Evolutionary conservation across 1,140 invertebrate genomes (phyloP).

Genomic region (Meloidogyne floridensis): DNA sequence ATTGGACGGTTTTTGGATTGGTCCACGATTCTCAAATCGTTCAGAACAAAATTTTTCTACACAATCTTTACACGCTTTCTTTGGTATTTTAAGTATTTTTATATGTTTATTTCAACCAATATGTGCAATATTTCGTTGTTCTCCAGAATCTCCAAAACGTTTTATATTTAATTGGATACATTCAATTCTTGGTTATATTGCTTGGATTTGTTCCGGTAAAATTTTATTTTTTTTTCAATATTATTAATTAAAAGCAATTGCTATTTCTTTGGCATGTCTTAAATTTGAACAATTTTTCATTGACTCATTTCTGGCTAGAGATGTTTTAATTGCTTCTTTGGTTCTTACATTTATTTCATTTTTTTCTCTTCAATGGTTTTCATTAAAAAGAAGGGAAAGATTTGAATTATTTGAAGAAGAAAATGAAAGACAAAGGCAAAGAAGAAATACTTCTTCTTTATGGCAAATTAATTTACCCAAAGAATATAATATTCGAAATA

Average conservation of each 20-base stretch:
- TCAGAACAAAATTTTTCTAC: slow-evolving; percentile 10
- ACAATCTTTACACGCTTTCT: not conserved
- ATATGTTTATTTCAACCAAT: slow-evolving; percentile 1
- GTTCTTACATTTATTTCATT: not conserved
- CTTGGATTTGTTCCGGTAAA: slow-evolving; percentile 20
- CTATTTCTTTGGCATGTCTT: not conserved
- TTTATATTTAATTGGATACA: slow-evolving; percentile 20
- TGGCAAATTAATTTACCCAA: not conserved
- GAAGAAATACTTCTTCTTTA: not conserved
- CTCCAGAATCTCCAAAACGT: slow-evolving; percentile 2
- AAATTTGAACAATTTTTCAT: slow-evolving; percentile 9
- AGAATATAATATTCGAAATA: not conserved
- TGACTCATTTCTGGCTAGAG: slow-evolving; percentile 6
- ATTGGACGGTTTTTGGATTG: slow-evolving; percentile 9
- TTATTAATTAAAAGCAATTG: not conserved
- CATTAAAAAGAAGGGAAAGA: slow-evolving; percentile 12
- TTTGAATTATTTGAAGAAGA: slow-evolving; percentile 4
- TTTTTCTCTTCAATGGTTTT: slow-evolving; percentile 11
- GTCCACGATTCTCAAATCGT: not conserved
- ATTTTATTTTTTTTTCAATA: not conserved
- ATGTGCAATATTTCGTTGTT: slow-evolving; percentile 14
- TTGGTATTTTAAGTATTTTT: slow-evolving; percentile 13
- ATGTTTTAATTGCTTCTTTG: slow-evolving; percentile 12
- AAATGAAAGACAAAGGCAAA: not conserved
- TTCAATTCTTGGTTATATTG: slow-evolving; percentile 7